Percentiles rank a stretch among this genome's conserved stretches.
Evolutionary conservation across 2,888 invertebrate genomes (phyloP).

Genomic region (Xylota sylvarum): DNA sequence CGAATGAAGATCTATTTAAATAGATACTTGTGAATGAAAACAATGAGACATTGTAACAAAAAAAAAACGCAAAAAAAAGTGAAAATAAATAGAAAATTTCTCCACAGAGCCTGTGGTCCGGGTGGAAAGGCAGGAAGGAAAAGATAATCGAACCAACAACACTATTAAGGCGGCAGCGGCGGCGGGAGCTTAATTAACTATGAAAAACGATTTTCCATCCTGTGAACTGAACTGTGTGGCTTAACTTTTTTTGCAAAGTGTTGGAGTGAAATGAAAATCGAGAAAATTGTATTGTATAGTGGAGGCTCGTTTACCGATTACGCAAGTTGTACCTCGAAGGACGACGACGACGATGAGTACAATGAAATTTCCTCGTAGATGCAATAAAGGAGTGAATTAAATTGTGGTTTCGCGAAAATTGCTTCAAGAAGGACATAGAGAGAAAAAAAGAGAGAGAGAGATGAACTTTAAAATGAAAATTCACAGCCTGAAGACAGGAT

Average conservation of each 20-base stretch:
- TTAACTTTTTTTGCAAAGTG: constrained; percentile 6
- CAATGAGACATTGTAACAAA: background rate
- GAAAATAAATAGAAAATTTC: constrained; percentile 30
- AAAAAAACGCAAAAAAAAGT: constrained; percentile 1
- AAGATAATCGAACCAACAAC: constrained; percentile 24
- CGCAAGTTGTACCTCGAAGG: constrained; percentile 18
- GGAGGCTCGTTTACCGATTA: constrained; percentile 27
- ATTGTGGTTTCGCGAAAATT: constrained; percentile 21
- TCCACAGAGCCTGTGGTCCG: background rate
- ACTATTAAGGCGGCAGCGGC: background rate
- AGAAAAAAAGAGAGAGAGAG: background rate
- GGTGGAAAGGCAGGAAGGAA: constrained; percentile 8
- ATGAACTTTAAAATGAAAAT: constrained; percentile 26
- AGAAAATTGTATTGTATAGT: constrained; percentile 20
- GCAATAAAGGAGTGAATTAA: constrained; percentile 18
- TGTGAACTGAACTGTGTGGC: constrained; percentile 7
- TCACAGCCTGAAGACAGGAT: background rate
- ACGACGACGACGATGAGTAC: background rate
- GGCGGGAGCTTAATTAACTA: constrained; percentile 24
- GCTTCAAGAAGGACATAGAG: background rate
- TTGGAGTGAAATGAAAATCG: constrained; percentile 19
- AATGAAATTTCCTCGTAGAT: background rate
- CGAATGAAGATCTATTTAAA: constrained; percentile 20
- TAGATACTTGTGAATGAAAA: constrained; percentile 25
- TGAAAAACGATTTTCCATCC: constrained; percentile 32